A percentile compares a stretch with the other conserved stretches of the same genome.
Conservation (phyloP, 2,888 invertebrate genomes). For the Allygus modestus region DNA sequence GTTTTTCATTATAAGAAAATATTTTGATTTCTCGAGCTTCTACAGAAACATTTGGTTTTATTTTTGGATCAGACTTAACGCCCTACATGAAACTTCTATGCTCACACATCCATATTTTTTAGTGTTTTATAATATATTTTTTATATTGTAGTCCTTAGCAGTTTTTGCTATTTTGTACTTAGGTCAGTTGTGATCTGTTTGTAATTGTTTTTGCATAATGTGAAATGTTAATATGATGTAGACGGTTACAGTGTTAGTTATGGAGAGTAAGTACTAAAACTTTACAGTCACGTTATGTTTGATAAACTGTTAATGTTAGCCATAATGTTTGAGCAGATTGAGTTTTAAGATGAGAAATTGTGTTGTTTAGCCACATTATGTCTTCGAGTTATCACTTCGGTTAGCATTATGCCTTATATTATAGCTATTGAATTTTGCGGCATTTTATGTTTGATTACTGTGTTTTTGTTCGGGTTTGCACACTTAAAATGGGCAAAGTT, state of each 20-base stretch:
- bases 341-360: not conserved
- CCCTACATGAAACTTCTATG: not conserved
- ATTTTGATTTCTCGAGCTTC: too few relatives aligned
- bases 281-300: conserved; percentile 1
- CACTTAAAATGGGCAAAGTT: too few relatives aligned
- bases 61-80: too few relatives aligned
- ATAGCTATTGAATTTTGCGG: too few relatives aligned
- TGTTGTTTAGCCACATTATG: not conserved
- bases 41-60: too few relatives aligned
- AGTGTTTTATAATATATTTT: conserved; percentile 17
- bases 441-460: too few relatives aligned
- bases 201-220: not conserved
- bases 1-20: too few relatives aligned
- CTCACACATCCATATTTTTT: conserved; percentile 7
- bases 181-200: conserved; percentile 35
- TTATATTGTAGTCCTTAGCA: conserved; percentile 23
- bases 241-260: not conserved
- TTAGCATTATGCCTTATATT: not conserved
- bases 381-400: too few relatives aligned
- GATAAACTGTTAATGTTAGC: not conserved
- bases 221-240: not conserved
- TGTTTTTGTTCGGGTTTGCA: too few relatives aligned
- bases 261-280: not conserved
- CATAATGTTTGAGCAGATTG: too few relatives aligned
- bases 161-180: conserved; percentile 35